Evolutionary conservation across 2,113 vertebrate species (phyloP).

Genomic region (Cebus imitator): DNA sequence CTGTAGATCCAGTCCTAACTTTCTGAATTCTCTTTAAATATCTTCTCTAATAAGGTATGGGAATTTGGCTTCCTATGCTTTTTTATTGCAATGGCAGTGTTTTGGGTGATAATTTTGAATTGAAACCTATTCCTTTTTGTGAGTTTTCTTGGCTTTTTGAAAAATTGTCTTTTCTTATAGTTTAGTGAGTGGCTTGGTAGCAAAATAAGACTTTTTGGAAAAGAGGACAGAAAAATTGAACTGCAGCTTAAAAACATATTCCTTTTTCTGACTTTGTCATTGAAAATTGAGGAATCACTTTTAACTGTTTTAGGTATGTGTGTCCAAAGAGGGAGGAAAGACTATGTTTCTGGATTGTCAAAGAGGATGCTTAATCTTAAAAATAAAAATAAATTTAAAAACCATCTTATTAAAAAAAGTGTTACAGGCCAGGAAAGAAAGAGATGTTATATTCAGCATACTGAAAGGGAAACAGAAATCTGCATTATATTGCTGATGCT

Average conservation of each 20-base stretch:
- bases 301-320: too few relatives aligned
- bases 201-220: conserved; percentile 15
- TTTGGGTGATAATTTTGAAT: conserved; percentile 40
- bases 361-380: conserved; percentile 65
- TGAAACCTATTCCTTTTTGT: conserved; percentile 27
- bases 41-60: not conserved
- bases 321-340: too few relatives aligned
- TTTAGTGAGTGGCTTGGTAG: conserved; percentile 37
- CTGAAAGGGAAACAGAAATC: not conserved
- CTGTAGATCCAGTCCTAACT: not conserved
- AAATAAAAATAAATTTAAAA: conserved; percentile 65
- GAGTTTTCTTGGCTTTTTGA: conserved; percentile 62
- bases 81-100: not conserved
- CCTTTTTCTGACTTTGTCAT: conserved; percentile 29
- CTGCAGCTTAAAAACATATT: conserved; percentile 50
- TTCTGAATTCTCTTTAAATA: conserved; percentile 5
- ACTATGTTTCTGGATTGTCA: not conserved
- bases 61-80: not conserved
- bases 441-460: not conserved
- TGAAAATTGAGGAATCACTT: conserved; percentile 34
- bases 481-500: too few relatives aligned
- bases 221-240: not conserved
- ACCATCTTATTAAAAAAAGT: not conserved
- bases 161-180: conserved; percentile 57
- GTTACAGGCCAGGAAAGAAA: not conserved